Evolutionary conservation across 2,888 invertebrate genomes (phyloP).

Genomic region (Andrena praecox): DNA sequence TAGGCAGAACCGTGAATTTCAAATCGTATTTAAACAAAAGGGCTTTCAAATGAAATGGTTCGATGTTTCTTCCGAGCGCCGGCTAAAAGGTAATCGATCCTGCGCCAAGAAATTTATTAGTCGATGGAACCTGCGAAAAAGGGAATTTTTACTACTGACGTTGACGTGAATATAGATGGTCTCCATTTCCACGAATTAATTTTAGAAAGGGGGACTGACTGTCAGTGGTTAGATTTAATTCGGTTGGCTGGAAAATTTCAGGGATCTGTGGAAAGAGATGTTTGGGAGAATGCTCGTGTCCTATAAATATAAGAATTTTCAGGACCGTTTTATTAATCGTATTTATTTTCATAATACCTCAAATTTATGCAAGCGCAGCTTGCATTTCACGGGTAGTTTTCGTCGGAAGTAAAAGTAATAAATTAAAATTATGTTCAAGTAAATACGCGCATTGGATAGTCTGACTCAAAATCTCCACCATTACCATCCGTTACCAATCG

Average conservation of each 20-base stretch:
- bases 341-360: too few relatives aligned
- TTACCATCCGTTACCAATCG: too few relatives aligned
- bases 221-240: not conserved
- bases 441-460: too few relatives aligned
- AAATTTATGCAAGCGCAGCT: too few relatives aligned
- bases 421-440: too few relatives aligned
- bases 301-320: too few relatives aligned
- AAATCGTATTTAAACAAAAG: slow-evolving; percentile 52
- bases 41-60: slow-evolving; percentile 41
- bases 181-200: not conserved
- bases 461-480: too few relatives aligned
- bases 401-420: too few relatives aligned
- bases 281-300: too few relatives aligned
- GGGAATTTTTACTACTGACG: slow-evolving; percentile 8
- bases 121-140: not conserved
- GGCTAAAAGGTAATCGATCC: slow-evolving; percentile 20
- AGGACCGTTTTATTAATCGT: too few relatives aligned
- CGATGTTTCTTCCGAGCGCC: slow-evolving; percentile 18
- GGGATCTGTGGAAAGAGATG: not conserved
- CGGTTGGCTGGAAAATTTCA: not conserved
- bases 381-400: too few relatives aligned
- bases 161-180: not conserved
- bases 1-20: slow-evolving; percentile 71
- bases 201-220: not conserved
- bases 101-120: slow-evolving; percentile 26